Base-by-base conservation (phyloP, 1,140 invertebrate genomes). In the Drosophila hydei region DNA sequence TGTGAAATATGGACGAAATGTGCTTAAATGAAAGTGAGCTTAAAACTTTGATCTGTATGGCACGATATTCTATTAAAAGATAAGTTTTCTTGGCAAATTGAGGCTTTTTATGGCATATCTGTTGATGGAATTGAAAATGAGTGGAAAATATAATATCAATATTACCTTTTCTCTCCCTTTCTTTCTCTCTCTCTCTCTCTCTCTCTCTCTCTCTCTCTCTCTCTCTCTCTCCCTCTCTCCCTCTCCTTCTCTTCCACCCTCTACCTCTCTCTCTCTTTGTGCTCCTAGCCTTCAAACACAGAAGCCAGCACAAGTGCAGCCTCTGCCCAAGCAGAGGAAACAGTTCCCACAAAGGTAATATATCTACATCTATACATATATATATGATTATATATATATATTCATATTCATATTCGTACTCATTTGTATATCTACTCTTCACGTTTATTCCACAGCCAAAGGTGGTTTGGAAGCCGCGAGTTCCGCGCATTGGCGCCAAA, bases 401-500 rank as follows among this genome's bases (percentile, higher is more conserved):
- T 25, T 21, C 12, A 18, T 2, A 43, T n/a, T 5, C 56, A 9
- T 23, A 42, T 16, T 0, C n/a, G 3, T 14, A 14, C 30, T 33
- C 3, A 33, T 33, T 1, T 33, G 30, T 1, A 33, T 9, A 4
- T n/a, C n/a, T n/a, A n/a, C n/a, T n/a, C n/a, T n/a, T 2, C 40
- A 8, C 9, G 4, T 47, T 9, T 30, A 33, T 23, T 12, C 56
- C n/a, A 12, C 42, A 70, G 77, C 45, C 54, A 16, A 58, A 50
- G 40, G 42, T 62, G 7, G 40, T 25, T 0, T 43, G 78, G 4
- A 88, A 76, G 9, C 72, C 61, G 33, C 84, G 89, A 1, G 52
- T 79, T 12, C 89, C 89, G 0, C 85, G 89, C 3, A 90, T 90
- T 50, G 80, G 84, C 0, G 89, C 89, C 48, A 89, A 83, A 59